Conservation (phyloP, 2,113 vertebrate genomes). For the Apaloderma vittatum region DNA sequence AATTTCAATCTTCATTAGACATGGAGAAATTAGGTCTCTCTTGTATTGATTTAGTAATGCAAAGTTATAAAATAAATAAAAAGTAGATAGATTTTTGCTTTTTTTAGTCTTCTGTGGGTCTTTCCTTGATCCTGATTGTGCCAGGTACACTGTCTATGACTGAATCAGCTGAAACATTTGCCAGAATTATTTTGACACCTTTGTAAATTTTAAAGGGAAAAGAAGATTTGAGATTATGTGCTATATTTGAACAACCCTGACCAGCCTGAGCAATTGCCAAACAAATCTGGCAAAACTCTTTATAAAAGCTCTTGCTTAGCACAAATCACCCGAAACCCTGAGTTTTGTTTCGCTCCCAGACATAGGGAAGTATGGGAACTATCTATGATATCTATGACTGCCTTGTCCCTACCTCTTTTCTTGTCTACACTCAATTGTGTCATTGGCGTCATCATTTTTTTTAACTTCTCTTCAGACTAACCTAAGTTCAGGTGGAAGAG, state of each 20-base stretch:
- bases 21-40: slow-evolving; percentile 52
- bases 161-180: neutral
- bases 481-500: neutral
- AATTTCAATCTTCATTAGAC: slow-evolving; percentile 70
- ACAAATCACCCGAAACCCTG: neutral
- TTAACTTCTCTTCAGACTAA: neutral
- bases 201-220: neutral
- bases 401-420: neutral
- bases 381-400: too few relatives aligned
- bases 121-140: neutral
- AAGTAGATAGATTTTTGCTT: neutral
- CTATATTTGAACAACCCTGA: neutral
- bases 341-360: neutral
- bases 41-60: slow-evolving; percentile 22
- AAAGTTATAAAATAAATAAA: slow-evolving; percentile 37
- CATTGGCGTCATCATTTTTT: neutral
- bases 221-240: neutral
- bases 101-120: neutral
- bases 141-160: neutral
- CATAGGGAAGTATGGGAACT: neutral
- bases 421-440: neutral
- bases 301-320: neutral
- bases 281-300: neutral
- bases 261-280: neutral
- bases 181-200: neutral